Conservation (phyloP, 1,140 invertebrate species). For the Melanaphis sacchari region DNA sequence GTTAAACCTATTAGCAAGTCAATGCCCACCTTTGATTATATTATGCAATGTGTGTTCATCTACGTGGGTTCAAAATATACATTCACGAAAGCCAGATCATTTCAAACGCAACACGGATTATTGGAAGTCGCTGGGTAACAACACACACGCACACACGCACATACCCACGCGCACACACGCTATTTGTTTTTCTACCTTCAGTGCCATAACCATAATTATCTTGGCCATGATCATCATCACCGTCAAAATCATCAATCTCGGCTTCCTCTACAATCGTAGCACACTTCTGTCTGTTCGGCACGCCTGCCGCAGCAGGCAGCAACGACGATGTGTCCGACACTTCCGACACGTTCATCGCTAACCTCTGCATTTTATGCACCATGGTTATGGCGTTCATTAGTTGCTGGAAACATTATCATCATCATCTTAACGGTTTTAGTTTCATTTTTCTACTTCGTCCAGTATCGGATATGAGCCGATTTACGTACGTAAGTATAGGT, state of each 20-base stretch:
- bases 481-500: not conserved
- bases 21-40: no score
- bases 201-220: constrained; percentile 30
- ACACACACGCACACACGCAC: not conserved
- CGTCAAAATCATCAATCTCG: constrained; percentile 67
- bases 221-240: not conserved
- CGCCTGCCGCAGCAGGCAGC: constrained; percentile 63
- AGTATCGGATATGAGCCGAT: not conserved
- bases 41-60: not conserved
- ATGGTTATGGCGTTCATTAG: constrained; percentile 68
- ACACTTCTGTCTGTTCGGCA: constrained; percentile 60
- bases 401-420: constrained; percentile 64
- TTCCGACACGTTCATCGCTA: constrained; percentile 63
- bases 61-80: constrained; percentile 41
- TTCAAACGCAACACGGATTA: constrained; percentile 35
- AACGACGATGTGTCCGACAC: constrained; percentile 49
- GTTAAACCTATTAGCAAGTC: no score
- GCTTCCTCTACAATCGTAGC: constrained; percentile 62
- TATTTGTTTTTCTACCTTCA: constrained; percentile 46
- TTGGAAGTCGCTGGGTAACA: constrained; percentile 6
- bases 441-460: not conserved
- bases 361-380: constrained; percentile 69
- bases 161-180: not conserved
- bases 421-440: not conserved
- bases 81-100: constrained; percentile 39